Evolutionary conservation across 2,888 invertebrate species (phyloP).

Genomic region (Hyppa rectilinea): DNA sequence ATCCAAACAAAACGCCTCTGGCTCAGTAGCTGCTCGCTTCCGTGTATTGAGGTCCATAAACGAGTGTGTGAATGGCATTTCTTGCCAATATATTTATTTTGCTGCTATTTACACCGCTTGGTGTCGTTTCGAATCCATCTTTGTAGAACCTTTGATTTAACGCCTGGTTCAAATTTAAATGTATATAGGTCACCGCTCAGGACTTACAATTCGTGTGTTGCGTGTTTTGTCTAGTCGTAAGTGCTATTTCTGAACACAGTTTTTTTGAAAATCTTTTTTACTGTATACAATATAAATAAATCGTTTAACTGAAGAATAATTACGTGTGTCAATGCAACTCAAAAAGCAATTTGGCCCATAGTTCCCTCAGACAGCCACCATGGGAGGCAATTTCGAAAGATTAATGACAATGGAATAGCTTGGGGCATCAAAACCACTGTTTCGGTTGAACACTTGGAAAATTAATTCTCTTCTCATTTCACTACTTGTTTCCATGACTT

Average conservation of each 20-base stretch:
- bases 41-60: conserved; percentile 66
- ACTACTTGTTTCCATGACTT: conserved; percentile 43
- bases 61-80: conserved; percentile 56
- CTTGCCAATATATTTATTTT: conserved; percentile 52
- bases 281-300: conserved; percentile 23
- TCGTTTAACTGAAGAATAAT: conserved; percentile 23
- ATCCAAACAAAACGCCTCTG: conserved; percentile 70
- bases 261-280: conserved; percentile 8
- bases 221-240: not conserved
- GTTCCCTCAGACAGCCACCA: conserved; percentile 57
- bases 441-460: conserved; percentile 62
- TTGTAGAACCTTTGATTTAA: conserved; percentile 10
- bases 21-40: conserved; percentile 53
- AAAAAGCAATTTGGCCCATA: conserved; percentile 73
- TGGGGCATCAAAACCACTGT: conserved; percentile 70
- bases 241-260: not conserved
- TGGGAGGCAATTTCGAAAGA: conserved; percentile 71
- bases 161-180: conserved; percentile 3
- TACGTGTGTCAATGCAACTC: conserved; percentile 65
- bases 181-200: conserved; percentile 14
- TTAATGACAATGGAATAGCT: conserved; percentile 69
- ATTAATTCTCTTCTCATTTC: conserved; percentile 59
- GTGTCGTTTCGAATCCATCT: conserved; percentile 23
- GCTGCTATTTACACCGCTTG: conserved; percentile 18
- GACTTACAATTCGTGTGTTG: not conserved